These are phyloP conservation scores for Pimpla rufipes DNA, from an alignment of 2,888 invertebrate genomes.

Conservation along the genomic window DNA sequence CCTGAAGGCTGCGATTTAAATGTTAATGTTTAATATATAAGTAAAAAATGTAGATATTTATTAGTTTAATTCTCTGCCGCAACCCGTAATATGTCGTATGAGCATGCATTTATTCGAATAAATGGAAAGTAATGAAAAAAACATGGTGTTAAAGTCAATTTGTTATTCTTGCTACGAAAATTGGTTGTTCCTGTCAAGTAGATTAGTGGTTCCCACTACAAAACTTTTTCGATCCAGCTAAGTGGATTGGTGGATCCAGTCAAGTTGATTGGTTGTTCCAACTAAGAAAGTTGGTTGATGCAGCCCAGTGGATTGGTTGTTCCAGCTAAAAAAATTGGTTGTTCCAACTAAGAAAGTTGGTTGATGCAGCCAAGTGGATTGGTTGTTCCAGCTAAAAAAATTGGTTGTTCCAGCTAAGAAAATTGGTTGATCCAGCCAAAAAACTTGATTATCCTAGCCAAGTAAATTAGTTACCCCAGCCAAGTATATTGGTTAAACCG, in stretches of 20 bases:
- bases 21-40: background rate
- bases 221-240: no score
- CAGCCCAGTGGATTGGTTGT: background rate
- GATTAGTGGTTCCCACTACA: no score
- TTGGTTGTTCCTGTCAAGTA: no score
- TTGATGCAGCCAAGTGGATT: background rate
- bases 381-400: background rate
- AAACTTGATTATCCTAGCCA: no score
- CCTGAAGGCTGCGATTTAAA: background rate
- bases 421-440: background rate
- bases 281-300: background rate
- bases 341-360: background rate
- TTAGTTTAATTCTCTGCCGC: no score
- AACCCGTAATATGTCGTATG: no score
- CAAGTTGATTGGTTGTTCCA: no score
- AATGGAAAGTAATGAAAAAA: background rate
- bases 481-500: no score
- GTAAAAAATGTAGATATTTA: background rate
- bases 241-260: no score
- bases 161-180: background rate
- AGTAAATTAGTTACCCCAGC: no score
- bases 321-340: background rate
- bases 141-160: background rate
- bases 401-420: background rate
- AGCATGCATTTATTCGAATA: conserved; percentile 1